phyloP scores from a whole-genome alignment of 2,888 invertebrate genomes.

The Napeogenes inachia region DNA sequence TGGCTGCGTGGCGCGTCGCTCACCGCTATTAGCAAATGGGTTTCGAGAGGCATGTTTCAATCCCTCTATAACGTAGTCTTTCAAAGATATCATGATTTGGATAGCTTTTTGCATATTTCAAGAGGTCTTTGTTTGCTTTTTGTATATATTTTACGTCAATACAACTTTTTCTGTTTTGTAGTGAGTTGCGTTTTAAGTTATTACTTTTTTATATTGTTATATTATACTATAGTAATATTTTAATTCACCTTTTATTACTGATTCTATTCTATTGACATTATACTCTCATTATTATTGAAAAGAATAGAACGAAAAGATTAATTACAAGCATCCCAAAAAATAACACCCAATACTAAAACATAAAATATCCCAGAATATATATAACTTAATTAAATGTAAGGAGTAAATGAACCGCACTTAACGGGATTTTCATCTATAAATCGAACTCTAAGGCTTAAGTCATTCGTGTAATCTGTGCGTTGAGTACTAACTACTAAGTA shows the following conservation, averaged over 20 bases:
- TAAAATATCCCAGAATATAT: too few species aligned
- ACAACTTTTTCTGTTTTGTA: background rate
- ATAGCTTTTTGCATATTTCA: slow-evolving; percentile 8
- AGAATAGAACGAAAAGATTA: too few species aligned
- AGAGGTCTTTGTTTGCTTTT: background rate
- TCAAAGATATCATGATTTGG: slow-evolving; percentile 9
- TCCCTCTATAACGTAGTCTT: slow-evolving; percentile 8
- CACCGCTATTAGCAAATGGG: slow-evolving; percentile 49
- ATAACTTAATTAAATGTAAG: too few species aligned
- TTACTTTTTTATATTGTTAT: slow-evolving; percentile 2
- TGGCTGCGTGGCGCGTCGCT: slow-evolving; percentile 40
- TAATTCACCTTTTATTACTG: too few species aligned
- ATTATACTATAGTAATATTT: too few species aligned
- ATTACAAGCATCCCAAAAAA: too few species aligned
- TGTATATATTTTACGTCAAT: background rate
- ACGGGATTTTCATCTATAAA: background rate
- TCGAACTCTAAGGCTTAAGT: background rate
- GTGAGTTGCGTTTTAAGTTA: slow-evolving; percentile 2
- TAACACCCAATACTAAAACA: too few species aligned
- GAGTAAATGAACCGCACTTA: too few species aligned
- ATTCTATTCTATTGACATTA: too few species aligned
- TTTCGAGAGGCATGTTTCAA: slow-evolving; percentile 25
- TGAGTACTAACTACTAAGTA: slow-evolving; percentile 27
- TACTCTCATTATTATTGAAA: too few species aligned
- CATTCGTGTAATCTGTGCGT: slow-evolving; percentile 18